Conservation (phyloP, 92 coral and sea anemone species). For the Actinostola sp. region DNA sequence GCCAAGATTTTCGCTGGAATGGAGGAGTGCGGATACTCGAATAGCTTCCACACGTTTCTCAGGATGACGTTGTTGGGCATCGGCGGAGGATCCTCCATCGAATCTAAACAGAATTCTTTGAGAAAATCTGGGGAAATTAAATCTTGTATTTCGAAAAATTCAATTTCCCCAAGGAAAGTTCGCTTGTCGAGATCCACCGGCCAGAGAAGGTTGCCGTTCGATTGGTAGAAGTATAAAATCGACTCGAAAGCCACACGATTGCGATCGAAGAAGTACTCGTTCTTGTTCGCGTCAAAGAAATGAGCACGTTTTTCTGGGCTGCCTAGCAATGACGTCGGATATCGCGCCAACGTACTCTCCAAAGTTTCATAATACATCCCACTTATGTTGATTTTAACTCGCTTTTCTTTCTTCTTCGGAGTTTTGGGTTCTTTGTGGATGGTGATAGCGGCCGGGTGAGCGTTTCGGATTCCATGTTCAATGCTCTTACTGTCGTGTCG, state of each 20-base stretch:
- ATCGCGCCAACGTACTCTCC: slow-evolving; percentile 85
- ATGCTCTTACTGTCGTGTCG: slow-evolving; percentile 56
- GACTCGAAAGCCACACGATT: slow-evolving; percentile 94
- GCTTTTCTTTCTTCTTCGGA: slow-evolving; percentile 65
- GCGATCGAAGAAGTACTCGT: slow-evolving; percentile 90
- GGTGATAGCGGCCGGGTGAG: slow-evolving; percentile 50
- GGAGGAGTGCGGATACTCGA: slow-evolving; percentile 78
- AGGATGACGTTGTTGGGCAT: slow-evolving; percentile 62
- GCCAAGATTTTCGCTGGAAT: slow-evolving; percentile 72
- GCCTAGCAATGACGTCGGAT: slow-evolving; percentile 87
- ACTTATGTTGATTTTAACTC: slow-evolving; percentile 84
- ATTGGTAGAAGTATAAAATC: slow-evolving; percentile 91
- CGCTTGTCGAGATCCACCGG: slow-evolving; percentile 83
- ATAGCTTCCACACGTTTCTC: slow-evolving; percentile 70
- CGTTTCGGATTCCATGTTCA: slow-evolving; percentile 62
- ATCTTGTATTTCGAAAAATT: slow-evolving; percentile 86
- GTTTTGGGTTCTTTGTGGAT: slow-evolving; percentile 54
- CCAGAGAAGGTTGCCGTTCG: slow-evolving; percentile 86
- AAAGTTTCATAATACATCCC: slow-evolving; percentile 96
- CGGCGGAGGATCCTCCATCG: slow-evolving; percentile 34
- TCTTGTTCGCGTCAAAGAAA: slow-evolving; percentile 75
- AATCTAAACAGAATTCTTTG: slow-evolving; percentile 34
- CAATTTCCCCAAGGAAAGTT: slow-evolving; percentile 79
- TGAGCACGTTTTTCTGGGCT: slow-evolving; percentile 80
- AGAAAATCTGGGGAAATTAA: slow-evolving; percentile 63